A percentile compares a stretch with the other conserved stretches of the same genome.
phyloP scores from a whole-genome alignment of 2,113 vertebrate genomes.

The Pluvianellus socialis region DNA sequence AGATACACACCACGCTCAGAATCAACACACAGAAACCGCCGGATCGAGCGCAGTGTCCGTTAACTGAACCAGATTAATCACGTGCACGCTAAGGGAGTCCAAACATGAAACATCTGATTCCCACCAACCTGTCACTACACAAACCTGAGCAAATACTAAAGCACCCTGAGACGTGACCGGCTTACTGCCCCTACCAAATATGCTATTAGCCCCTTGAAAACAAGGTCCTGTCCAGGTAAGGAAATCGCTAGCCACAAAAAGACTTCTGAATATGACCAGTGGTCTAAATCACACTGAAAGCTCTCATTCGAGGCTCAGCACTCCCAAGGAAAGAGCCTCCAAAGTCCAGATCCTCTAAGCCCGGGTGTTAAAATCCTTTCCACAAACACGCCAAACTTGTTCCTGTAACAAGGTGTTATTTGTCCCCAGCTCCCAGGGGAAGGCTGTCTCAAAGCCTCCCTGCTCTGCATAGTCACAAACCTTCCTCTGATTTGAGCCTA shows the following conservation, averaged over 20 bases:
- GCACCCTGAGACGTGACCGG: background rate
- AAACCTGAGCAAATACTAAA: background rate
- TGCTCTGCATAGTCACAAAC: background rate
- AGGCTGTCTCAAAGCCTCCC: background rate
- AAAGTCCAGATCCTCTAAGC: background rate
- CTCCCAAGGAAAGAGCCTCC: background rate
- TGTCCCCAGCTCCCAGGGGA: background rate
- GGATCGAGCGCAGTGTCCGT: background rate
- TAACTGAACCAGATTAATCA: conserved; percentile 11
- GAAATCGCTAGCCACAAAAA: background rate
- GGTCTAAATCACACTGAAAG: background rate
- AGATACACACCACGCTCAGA: conserved; percentile 27
- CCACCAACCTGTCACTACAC: background rate
- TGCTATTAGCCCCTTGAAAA: background rate
- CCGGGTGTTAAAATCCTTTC: background rate
- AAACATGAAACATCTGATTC: conserved; percentile 40
- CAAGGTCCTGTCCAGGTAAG: background rate
- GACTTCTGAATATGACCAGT: background rate
- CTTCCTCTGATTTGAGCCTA: background rate
- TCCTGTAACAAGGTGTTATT: background rate
- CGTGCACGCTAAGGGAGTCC: background rate
- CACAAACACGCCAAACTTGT: background rate
- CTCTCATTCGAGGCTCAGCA: background rate
- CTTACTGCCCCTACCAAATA: background rate
- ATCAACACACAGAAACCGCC: conserved; percentile 41